phyloP scores from a whole-genome alignment of 2,888 invertebrate genomes.

The Endotricha flammealis region DNA sequence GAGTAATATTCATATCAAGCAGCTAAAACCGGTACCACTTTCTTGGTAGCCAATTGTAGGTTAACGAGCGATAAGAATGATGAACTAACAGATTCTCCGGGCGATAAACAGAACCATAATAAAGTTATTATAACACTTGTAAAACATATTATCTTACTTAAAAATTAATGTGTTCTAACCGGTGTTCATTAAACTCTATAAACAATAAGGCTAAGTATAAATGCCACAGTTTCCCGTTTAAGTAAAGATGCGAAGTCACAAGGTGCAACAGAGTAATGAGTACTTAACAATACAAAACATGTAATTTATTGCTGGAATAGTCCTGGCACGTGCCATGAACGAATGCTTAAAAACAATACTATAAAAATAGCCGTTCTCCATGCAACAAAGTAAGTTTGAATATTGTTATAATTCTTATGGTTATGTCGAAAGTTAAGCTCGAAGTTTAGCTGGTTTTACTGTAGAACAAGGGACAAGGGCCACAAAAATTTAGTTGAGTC shows the following conservation, averaged over 20 bases:
- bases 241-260: not conserved
- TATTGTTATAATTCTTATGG: no score
- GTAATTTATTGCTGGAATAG: not conserved
- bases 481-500: no score
- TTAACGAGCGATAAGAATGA: slow-evolving; percentile 7
- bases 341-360: not conserved
- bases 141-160: not conserved
- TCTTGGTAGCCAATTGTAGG: slow-evolving; percentile 1
- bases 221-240: not conserved
- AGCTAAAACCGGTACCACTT: no score
- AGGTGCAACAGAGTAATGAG: not conserved
- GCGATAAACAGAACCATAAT: slow-evolving; percentile 4
- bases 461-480: no score
- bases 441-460: no score
- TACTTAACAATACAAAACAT: not conserved
- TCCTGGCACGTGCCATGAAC: not conserved
- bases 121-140: not conserved
- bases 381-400: not conserved
- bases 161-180: slow-evolving; percentile 1
- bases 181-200: not conserved
- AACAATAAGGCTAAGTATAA: not conserved
- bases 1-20: no score
- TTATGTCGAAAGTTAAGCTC: no score
- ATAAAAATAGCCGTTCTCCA: not conserved
- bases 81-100: not conserved